Conservation (phyloP, 2,888 invertebrate species). For the Cephus sareptanus region DNA sequence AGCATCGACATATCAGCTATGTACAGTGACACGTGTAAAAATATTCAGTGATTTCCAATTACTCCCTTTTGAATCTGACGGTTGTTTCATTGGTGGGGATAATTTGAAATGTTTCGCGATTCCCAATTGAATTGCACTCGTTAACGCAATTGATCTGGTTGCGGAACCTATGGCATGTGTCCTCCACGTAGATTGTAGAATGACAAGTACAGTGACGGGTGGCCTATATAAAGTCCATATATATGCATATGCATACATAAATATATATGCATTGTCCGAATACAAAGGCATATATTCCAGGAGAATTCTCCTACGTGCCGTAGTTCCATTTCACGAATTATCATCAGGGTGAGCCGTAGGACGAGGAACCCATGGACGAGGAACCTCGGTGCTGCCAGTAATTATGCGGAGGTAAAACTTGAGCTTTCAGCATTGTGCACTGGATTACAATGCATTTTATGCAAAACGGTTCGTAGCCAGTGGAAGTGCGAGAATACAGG, state of each 20-base stretch:
- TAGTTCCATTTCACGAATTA: conserved; percentile 26
- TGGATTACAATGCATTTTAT: conserved; percentile 40
- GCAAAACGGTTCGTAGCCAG: conserved; percentile 31
- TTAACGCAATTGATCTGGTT: neutral
- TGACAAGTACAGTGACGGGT: neutral
- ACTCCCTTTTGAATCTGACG: neutral
- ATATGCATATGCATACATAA: neutral
- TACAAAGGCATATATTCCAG: neutral
- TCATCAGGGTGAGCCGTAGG: conserved; percentile 14
- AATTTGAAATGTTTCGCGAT: neutral
- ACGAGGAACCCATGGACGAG: neutral
- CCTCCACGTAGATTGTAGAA: neutral
- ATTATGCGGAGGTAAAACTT: conserved; percentile 35
- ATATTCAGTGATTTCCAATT: neutral
- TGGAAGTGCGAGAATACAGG: neutral
- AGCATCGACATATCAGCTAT: neutral
- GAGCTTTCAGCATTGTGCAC: conserved; percentile 27
- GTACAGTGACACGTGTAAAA: neutral
- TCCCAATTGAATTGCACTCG: neutral
- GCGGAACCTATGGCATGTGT: neutral
- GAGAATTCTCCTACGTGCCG: neutral
- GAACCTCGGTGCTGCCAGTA: conserved; percentile 12
- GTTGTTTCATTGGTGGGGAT: neutral
- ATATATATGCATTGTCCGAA: neutral
- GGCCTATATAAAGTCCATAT: neutral